Evolutionary conservation across 2,113 vertebrate species (phyloP).

Genomic region (Cathartes aura): DNA sequence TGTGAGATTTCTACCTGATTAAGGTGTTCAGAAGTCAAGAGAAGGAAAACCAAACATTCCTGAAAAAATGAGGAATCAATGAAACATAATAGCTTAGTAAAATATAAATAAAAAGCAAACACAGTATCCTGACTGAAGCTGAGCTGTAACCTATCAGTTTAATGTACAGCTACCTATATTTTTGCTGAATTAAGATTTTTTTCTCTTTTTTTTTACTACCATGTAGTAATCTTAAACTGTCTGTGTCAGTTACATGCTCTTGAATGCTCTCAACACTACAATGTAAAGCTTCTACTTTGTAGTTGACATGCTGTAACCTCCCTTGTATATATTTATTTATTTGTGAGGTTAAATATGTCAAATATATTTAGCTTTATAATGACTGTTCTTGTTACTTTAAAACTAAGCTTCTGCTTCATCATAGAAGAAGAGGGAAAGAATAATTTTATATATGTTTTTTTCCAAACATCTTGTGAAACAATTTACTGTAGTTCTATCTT

Average conservation of each 20-base stretch:
- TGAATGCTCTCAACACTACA: slow-evolving; percentile 12
- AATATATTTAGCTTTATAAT: slow-evolving; percentile 56
- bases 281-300: slow-evolving; percentile 50
- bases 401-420: slow-evolving; percentile 48
- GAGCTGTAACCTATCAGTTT: slow-evolving; percentile 7
- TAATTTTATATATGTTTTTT: slow-evolving; percentile 55
- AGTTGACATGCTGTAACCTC: slow-evolving; percentile 60
- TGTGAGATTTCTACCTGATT: slow-evolving; percentile 57
- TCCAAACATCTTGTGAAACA: slow-evolving; percentile 63
- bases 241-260: slow-evolving; percentile 33
- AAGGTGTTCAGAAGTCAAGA: not conserved
- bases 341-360: slow-evolving; percentile 78
- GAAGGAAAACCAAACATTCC: not conserved
- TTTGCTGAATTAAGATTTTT: slow-evolving; percentile 53
- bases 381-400: slow-evolving; percentile 54
- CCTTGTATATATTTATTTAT: slow-evolving; percentile 86
- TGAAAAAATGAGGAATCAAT: slow-evolving; percentile 38
- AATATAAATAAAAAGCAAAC: not conserved
- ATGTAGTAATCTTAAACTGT: slow-evolving; percentile 64
- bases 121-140: slow-evolving; percentile 1
- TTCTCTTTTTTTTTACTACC: slow-evolving; percentile 46
- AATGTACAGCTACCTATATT: slow-evolving; percentile 26
- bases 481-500: slow-evolving; percentile 61
- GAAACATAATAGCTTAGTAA: not conserved
- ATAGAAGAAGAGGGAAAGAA: slow-evolving; percentile 38